phyloP scores from a whole-genome alignment of 2,113 vertebrate genomes.

The Atlantisia rogersi region DNA sequence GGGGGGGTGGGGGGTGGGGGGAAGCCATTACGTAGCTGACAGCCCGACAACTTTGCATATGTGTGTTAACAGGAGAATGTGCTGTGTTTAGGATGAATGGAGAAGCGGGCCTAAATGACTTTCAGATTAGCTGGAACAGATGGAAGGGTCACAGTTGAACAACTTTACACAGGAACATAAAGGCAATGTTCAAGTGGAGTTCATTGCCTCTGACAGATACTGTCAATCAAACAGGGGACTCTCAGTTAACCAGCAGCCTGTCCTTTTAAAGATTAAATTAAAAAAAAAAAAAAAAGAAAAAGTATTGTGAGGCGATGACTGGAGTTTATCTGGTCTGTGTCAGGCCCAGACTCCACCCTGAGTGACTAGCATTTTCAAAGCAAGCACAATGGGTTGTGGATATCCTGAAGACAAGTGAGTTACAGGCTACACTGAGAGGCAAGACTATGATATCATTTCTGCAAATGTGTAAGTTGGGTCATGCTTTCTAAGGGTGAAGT shows the following conservation, averaged over 20 bases:
- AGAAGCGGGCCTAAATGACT: slow-evolving; percentile 84
- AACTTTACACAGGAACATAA: slow-evolving; percentile 89
- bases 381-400: background rate
- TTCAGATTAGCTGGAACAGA: slow-evolving; percentile 93
- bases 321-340: slow-evolving; percentile 71
- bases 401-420: background rate
- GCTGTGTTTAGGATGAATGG: slow-evolving; percentile 79
- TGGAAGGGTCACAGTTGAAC: slow-evolving; percentile 93
- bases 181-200: slow-evolving; percentile 85
- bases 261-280: slow-evolving; percentile 74
- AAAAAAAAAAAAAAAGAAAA: slow-evolving; percentile 10
- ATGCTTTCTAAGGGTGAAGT: background rate
- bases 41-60: slow-evolving; percentile 82
- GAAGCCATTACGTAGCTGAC: slow-evolving; percentile 70
- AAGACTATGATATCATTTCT: background rate
- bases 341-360: slow-evolving; percentile 36
- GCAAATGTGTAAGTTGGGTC: background rate
- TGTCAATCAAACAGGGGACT: slow-evolving; percentile 84
- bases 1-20: rapidly evolving
- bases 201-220: slow-evolving; percentile 89
- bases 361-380: slow-evolving; percentile 16
- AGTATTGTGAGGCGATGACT: slow-evolving; percentile 69
- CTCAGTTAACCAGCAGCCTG: slow-evolving; percentile 76
- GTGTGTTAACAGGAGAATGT: slow-evolving; percentile 85
- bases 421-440: background rate